Evolutionary conservation across 2,888 invertebrate genomes (phyloP).

Genomic region (Cephus nigrinus): DNA sequence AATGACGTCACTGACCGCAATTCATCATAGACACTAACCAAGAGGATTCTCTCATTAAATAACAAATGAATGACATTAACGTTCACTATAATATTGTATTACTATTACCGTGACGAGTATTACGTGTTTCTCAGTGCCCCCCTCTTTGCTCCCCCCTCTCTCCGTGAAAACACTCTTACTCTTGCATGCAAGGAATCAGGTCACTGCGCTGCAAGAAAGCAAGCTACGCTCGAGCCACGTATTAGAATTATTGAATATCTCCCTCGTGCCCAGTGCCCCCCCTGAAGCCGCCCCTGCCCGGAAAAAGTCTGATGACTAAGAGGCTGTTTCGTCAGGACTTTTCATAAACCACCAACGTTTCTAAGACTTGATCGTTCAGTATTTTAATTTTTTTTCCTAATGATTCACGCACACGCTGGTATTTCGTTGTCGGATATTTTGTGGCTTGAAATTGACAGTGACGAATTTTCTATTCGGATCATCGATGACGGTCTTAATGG

Average conservation of each 20-base stretch:
- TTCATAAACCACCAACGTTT: background rate
- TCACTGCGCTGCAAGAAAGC: conserved; percentile 65
- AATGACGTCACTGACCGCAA: background rate
- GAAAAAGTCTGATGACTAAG: conserved; percentile 49
- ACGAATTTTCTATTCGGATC: background rate
- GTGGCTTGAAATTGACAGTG: background rate
- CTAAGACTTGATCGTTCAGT: background rate
- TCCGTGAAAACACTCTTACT: conserved; percentile 59
- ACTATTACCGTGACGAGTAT: conserved; percentile 63
- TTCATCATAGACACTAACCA: background rate
- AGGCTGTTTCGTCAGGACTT: conserved; percentile 8
- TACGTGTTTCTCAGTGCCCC: conserved; percentile 58
- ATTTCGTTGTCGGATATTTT: background rate
- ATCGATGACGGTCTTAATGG: background rate
- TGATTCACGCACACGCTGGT: background rate
- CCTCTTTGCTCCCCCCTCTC: conserved; percentile 23
- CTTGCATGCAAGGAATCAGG: conserved; percentile 63
- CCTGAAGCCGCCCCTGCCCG: conserved; percentile 21
- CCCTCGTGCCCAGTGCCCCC: conserved; percentile 24
- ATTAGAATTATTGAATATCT: conserved; percentile 61
- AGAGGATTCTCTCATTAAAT: conserved; percentile 58
- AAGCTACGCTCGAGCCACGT: conserved; percentile 54
- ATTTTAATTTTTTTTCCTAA: background rate
- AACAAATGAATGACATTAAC: conserved; percentile 65
- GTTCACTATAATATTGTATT: conserved; percentile 63